Evolutionary conservation across 2,888 invertebrate genomes (phyloP).

Genomic region (Dastarcus helophoroides): DNA sequence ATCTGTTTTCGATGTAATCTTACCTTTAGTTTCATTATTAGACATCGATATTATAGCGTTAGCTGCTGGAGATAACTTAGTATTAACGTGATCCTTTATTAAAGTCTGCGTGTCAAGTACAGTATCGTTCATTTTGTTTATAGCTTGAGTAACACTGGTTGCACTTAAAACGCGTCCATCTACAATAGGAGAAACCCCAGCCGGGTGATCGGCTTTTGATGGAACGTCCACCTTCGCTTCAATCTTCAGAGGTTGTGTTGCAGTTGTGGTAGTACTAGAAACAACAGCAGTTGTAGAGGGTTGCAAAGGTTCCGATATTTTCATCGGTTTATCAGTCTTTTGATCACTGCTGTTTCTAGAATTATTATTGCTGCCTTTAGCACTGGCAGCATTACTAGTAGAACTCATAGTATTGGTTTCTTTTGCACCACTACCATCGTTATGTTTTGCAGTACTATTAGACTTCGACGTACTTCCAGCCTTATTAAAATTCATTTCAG

Average conservation of each 20-base stretch:
- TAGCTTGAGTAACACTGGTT: constrained; percentile 34
- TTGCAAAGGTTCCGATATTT: constrained; percentile 18
- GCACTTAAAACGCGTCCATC: constrained; percentile 32
- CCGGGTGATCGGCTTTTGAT: constrained; percentile 7
- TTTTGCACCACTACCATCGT: too few species aligned
- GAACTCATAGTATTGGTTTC: not conserved
- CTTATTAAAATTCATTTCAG: too few species aligned
- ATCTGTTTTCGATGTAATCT: not conserved
- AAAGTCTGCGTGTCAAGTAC: constrained; percentile 33
- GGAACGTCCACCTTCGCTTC: constrained; percentile 27
- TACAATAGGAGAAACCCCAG: constrained; percentile 21
- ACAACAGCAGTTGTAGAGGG: constrained; percentile 31
- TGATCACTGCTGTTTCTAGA: too few species aligned
- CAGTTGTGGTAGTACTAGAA: constrained; percentile 33
- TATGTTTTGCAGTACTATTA: too few species aligned
- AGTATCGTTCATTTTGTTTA: constrained; percentile 36
- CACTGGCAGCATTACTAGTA: not conserved
- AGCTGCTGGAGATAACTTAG: constrained; percentile 21
- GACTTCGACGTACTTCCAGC: too few species aligned
- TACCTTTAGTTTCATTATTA: constrained; percentile 11
- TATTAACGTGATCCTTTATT: constrained; percentile 30
- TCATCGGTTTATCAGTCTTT: constrained; percentile 12
- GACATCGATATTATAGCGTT: constrained; percentile 20
- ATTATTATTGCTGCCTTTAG: too few species aligned
- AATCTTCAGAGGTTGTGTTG: constrained; percentile 34